Evolutionary conservation across 2,888 invertebrate species (phyloP).

Genomic region (Resseliella maxima): DNA sequence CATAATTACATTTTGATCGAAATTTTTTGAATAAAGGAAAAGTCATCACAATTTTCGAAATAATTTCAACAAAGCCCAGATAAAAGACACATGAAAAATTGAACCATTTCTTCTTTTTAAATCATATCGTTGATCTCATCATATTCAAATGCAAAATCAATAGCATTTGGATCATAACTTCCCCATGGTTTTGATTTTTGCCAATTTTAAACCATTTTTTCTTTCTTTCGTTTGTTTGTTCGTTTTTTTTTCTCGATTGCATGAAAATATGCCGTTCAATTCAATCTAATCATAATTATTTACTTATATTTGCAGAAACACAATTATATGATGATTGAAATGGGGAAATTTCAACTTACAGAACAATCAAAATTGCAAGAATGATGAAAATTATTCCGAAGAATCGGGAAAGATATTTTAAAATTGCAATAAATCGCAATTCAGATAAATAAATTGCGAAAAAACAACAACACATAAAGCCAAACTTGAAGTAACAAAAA

Average conservation of each 20-base stretch:
- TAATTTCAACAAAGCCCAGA: too few relatives aligned
- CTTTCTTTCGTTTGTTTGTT: not conserved
- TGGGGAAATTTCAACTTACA: slow-evolving; percentile 1
- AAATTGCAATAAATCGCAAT: not conserved
- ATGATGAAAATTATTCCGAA: not conserved
- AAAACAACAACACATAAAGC: too few relatives aligned
- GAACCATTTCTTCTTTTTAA: not conserved
- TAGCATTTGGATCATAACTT: slow-evolving; percentile 3
- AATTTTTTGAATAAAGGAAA: not conserved
- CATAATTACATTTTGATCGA: not conserved
- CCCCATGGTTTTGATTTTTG: slow-evolving; percentile 14
- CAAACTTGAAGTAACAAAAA: too few relatives aligned
- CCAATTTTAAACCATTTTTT: too few relatives aligned
- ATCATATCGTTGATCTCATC: not conserved
- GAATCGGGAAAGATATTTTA: slow-evolving; percentile 4
- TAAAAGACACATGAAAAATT: too few relatives aligned
- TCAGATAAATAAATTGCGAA: not conserved
- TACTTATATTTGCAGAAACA: not conserved
- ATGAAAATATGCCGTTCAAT: slow-evolving; percentile 5
- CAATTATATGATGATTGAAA: not conserved
- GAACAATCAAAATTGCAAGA: not conserved
- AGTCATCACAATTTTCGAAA: not conserved
- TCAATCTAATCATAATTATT: not conserved
- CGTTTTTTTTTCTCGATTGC: not conserved
- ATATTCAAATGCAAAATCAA: not conserved